These are phyloP conservation scores for Erebia ligea DNA, from an alignment of 2,888 invertebrate species.

Conservation along the genomic window DNA sequence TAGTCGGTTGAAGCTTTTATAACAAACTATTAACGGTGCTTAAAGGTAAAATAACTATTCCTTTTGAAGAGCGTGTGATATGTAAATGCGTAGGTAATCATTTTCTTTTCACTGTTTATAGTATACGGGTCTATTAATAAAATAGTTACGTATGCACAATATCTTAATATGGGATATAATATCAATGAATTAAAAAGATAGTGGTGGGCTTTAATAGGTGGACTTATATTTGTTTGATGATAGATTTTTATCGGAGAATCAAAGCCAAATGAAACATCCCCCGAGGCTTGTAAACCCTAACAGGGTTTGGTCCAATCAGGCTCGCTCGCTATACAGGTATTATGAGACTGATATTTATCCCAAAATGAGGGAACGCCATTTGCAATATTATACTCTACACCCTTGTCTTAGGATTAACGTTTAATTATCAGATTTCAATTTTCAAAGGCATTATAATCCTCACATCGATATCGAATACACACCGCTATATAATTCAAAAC, in stretches of 20 bases:
- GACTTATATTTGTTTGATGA: slow-evolving; percentile 24
- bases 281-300: slow-evolving; percentile 38
- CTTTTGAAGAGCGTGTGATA: too few species aligned
- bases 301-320: slow-evolving; percentile 41
- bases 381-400: slow-evolving; percentile 28
- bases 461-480: not conserved
- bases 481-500: not conserved
- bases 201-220: not conserved
- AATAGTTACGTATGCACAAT: too few species aligned
- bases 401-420: slow-evolving; percentile 6
- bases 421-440: slow-evolving; percentile 5
- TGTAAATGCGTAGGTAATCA: too few species aligned
- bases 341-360: slow-evolving; percentile 37
- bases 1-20: not conserved
- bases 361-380: slow-evolving; percentile 33
- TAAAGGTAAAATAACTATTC: too few species aligned
- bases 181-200: too few species aligned
- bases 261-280: slow-evolving; percentile 38
- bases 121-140: too few species aligned
- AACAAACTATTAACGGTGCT: too few species aligned
- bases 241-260: slow-evolving; percentile 39
- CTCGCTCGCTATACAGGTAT: slow-evolving; percentile 35
- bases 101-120: too few species aligned
- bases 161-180: too few species aligned
- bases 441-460: not conserved